A percentile compares a stretch with the other conserved stretches of the same genome.
Evolutionary conservation across 2,888 invertebrate genomes (phyloP).

Genomic region (Cephus pygmeus): DNA sequence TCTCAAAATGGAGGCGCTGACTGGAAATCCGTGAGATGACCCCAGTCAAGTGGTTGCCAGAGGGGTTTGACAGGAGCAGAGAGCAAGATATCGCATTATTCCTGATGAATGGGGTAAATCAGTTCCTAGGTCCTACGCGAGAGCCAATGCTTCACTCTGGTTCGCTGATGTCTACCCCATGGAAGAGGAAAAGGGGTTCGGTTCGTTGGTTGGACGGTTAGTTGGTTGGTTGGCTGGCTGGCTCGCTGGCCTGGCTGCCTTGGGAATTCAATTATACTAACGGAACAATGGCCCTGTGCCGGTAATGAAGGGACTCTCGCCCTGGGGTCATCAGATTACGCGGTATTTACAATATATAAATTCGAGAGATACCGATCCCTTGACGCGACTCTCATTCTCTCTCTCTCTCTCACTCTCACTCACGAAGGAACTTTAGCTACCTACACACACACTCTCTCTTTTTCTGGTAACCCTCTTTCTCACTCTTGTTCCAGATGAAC

Average conservation of each 20-base stretch:
- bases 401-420: not conserved
- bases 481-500: not conserved
- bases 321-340: slow-evolving; percentile 53
- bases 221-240: not conserved
- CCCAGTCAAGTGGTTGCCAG: slow-evolving; percentile 10
- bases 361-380: slow-evolving; percentile 2
- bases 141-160: slow-evolving; percentile 38
- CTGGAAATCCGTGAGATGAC: slow-evolving; percentile 8
- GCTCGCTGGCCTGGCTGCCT: slow-evolving; percentile 31
- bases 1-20: not conserved
- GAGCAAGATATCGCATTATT: slow-evolving; percentile 24
- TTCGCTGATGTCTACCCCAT: slow-evolving; percentile 33
- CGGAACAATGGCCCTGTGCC: slow-evolving; percentile 55
- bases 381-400: slow-evolving; percentile 15
- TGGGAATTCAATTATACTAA: slow-evolving; percentile 61
- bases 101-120: slow-evolving; percentile 53
- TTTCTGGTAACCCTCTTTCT: not conserved
- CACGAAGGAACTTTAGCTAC: not conserved
- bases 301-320: slow-evolving; percentile 55
- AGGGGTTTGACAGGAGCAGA: not conserved
- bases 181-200: slow-evolving; percentile 14
- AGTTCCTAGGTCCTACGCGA: slow-evolving; percentile 45
- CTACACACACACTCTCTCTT: not conserved
- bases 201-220: not conserved
- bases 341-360: slow-evolving; percentile 53